phyloP scores from a whole-genome alignment of 92 coral and sea anemone species.

The Paramuricea clavata region DNA sequence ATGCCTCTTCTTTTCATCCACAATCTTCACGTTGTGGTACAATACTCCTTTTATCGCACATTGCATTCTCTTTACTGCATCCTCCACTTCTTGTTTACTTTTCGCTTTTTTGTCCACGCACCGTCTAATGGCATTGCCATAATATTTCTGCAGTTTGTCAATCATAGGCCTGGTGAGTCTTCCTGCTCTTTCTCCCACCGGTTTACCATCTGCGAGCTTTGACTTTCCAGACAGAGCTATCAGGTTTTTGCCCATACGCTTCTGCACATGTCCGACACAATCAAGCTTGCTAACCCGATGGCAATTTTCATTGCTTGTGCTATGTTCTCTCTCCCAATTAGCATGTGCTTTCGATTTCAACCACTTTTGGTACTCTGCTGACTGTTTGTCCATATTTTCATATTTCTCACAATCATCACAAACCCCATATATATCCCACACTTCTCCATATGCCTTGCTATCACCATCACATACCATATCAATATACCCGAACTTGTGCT shows the following conservation, averaged over 20 bases:
- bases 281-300: not conserved
- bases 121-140: conserved; percentile 54
- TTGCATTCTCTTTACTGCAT: conserved; percentile 35
- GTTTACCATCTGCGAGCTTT: conserved; percentile 38
- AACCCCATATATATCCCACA: conserved; percentile 49
- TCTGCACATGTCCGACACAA: conserved; percentile 25
- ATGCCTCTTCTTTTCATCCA: conserved; percentile 41
- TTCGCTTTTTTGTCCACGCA: conserved; percentile 41
- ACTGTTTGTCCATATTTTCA: conserved; percentile 52
- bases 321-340: conserved; percentile 46
- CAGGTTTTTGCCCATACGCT: conserved; percentile 43
- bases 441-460: conserved; percentile 37
- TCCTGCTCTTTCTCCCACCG: conserved; percentile 50
- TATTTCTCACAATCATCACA: conserved; percentile 42
- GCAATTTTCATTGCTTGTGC: not conserved
- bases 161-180: conserved; percentile 56
- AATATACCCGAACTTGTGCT: conserved; percentile 21
- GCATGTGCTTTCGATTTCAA: conserved; percentile 18
- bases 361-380: conserved; percentile 39
- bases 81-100: conserved; percentile 20
- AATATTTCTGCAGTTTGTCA: conserved; percentile 40
- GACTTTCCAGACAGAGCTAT: conserved; percentile 31
- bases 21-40: conserved; percentile 39
- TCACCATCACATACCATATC: conserved; percentile 58
- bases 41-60: conserved; percentile 21